These are phyloP conservation scores for Drosophila micromelanica DNA, from an alignment of 1,140 invertebrate species.

Conservation along the genomic window DNA sequence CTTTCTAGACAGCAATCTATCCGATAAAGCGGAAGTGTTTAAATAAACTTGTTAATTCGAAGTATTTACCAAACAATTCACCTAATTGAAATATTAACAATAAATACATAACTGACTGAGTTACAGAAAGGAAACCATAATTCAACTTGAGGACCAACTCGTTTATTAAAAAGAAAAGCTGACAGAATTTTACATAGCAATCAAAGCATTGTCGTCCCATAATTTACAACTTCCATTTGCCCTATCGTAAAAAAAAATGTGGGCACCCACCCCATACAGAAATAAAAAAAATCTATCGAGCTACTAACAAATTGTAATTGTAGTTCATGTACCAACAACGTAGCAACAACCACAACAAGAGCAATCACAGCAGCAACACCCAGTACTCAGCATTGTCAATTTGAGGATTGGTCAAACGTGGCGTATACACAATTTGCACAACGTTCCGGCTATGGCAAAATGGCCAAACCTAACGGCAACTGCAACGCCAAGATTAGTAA, in stretches of 20 bases:
- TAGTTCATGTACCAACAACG: slow-evolving; percentile 46
- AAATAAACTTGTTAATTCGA: no score
- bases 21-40: no score
- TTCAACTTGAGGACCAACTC: no score
- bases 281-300: slow-evolving; percentile 23
- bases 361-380: slow-evolving; percentile 54
- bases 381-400: slow-evolving; percentile 66
- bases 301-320: slow-evolving; percentile 51
- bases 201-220: neutral
- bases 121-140: no score
- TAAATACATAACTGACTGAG: no score
- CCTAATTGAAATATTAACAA: no score
- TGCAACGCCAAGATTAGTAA: slow-evolving; percentile 66
- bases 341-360: slow-evolving; percentile 11
- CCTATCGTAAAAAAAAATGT: slow-evolving; percentile 10
- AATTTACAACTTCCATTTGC: slow-evolving; percentile 12
- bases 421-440: slow-evolving; percentile 78
- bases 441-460: slow-evolving; percentile 47
- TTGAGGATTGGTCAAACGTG: slow-evolving; percentile 76
- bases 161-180: no score
- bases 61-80: no score
- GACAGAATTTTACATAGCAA: neutral
- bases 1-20: slow-evolving; percentile 5
- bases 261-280: slow-evolving; percentile 1
- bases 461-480: slow-evolving; percentile 40